Evolutionary conservation across 2,888 invertebrate genomes (phyloP).

Genomic region (Halictus ligatus): DNA sequence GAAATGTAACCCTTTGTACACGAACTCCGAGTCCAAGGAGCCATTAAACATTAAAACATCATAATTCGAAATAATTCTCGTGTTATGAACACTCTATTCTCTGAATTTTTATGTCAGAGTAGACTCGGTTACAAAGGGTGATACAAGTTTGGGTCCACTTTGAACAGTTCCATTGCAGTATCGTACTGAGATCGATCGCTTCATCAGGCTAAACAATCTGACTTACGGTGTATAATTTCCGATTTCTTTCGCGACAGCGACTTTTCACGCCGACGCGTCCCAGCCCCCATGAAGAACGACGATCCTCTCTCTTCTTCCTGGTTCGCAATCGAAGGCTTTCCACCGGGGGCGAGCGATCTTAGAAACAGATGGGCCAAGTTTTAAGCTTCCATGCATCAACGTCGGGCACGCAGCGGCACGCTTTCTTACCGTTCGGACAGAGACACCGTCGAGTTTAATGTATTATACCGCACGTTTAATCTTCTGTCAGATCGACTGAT

Average conservation of each 20-base stretch:
- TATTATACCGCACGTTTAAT: constrained; percentile 40
- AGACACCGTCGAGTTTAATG: constrained; percentile 27
- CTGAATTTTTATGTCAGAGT: background rate
- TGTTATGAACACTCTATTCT: no score
- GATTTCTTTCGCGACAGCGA: background rate
- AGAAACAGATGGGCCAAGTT: constrained; percentile 42
- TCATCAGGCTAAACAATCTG: background rate
- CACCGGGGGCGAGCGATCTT: constrained; percentile 15
- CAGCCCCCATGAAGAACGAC: constrained; percentile 8
- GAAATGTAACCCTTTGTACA: no score
- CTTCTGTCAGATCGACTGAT: constrained; percentile 18
- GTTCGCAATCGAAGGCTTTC: constrained; percentile 21
- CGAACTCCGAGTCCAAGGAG: no score
- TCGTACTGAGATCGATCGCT: background rate
- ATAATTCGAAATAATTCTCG: no score
- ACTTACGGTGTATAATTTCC: background rate
- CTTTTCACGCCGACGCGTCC: constrained; percentile 9
- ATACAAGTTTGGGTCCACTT: background rate
- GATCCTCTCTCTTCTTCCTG: background rate
- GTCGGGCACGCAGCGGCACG: constrained; percentile 26
- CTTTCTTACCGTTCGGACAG: background rate
- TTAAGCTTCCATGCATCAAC: constrained; percentile 43
- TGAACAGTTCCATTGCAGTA: background rate
- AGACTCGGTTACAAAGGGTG: background rate
- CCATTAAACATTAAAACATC: no score